Percentiles rank a stretch among this genome's conserved stretches.
Evolutionary conservation across 1,140 invertebrate species (phyloP).

Genomic region (Antheraea mylitta): DNA sequence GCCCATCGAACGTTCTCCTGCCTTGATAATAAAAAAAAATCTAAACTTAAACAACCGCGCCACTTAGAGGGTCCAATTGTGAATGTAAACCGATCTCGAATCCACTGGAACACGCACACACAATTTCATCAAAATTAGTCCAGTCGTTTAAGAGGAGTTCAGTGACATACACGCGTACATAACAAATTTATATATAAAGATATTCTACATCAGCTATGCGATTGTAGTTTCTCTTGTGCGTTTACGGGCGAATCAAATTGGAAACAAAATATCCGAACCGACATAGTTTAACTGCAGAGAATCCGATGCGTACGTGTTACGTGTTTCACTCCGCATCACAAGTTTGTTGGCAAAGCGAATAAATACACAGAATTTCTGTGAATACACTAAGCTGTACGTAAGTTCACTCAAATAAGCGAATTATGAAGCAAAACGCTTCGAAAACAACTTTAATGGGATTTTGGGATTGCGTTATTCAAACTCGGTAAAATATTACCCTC

Average conservation of each 20-base stretch:
- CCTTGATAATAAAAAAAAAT: too few species aligned
- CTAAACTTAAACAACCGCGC: too few species aligned
- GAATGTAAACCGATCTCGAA: too few species aligned
- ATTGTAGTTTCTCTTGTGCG: not conserved
- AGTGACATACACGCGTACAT: too few species aligned
- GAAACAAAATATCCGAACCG: not conserved
- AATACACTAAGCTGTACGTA: not conserved
- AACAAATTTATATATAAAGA: too few species aligned
- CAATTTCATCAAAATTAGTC: too few species aligned
- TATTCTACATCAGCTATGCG: too few species aligned
- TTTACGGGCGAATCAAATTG: not conserved
- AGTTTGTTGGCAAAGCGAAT: not conserved
- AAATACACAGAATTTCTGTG: too few species aligned
- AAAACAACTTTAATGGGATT: slow-evolving; percentile 4
- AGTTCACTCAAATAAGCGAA: not conserved
- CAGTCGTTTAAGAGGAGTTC: too few species aligned
- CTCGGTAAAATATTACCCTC: not conserved
- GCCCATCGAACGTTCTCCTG: too few species aligned
- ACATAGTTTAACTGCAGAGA: not conserved
- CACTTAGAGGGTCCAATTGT: too few species aligned
- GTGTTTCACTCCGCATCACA: not conserved
- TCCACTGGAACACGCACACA: too few species aligned
- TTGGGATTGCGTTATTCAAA: slow-evolving; percentile 2
- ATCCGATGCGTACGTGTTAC: not conserved
- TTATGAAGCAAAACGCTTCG: not conserved